Base-by-base conservation (phyloP, 1,140 invertebrate species). In the Eriosoma lanigerum region DNA sequence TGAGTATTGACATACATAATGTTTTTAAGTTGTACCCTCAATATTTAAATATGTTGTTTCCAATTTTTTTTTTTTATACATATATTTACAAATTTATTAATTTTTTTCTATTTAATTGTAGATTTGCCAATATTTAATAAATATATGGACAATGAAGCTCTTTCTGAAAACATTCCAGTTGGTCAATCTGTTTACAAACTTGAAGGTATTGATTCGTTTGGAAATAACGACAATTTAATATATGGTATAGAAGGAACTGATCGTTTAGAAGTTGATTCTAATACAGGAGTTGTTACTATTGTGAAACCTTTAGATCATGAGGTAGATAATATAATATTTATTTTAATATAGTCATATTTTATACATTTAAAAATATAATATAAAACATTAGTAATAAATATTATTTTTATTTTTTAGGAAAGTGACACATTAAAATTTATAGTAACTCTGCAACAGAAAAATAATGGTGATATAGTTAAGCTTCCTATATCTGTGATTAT, bases 221-320 rank as follows among this genome's bases (percentile, higher is more conserved):
- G 89, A 62, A 90, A 90, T 17, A 85, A 87, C 3, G 89, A 90
- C 15, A 85, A 87, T 8, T 87, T 92, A 70, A 87, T 88, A 83
- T 96, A 92, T 85, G 92, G 93, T 26, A 88, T 95, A 50, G 89
- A 92, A 76, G 92, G 93, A 9, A 94, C 93, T 5, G 93, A 95
- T 85, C 89, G 91, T 83, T 92, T 96, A 83, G 87, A 87, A 58
- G 94, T 95, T 1, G 89, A 96, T 87, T 87, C 90, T 12, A 86
- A 86, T n/a, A 92, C 91, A 0, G 94, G 94, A 19, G 89, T 91
- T 73, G 93, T 96, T 44, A 93, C 89, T 4, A 86, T 96, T 48
- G 89, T 90, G 15, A 91, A 92, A 85, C 90, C 91, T 0, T 87
- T 96, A 54, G 93, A 96, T 87, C 89, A 93, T 84, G 94, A 96